phyloP scores from a whole-genome alignment of 2,888 invertebrate species.

The Nomada flava region DNA sequence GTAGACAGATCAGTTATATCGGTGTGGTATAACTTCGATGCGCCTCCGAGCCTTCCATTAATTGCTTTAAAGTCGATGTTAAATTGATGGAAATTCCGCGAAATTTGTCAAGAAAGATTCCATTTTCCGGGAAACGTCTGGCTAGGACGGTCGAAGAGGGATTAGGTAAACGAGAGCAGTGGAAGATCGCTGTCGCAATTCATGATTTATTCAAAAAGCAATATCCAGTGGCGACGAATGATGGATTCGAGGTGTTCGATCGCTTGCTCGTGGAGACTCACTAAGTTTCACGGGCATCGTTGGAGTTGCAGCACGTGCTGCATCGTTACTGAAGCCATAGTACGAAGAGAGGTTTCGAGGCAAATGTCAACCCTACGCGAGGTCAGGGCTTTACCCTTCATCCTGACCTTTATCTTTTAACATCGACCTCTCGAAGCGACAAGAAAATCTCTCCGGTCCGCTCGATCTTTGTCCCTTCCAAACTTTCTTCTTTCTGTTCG shows the following conservation, averaged over 20 bases:
- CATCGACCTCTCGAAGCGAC: not conserved
- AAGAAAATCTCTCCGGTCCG: not conserved
- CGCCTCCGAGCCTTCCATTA: not conserved
- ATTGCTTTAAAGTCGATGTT: conserved; percentile 8
- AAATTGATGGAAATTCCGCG: not conserved
- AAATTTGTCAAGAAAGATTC: not conserved
- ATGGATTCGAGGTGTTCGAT: conserved; percentile 27
- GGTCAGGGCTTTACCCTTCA: conserved; percentile 72
- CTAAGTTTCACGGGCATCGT: conserved; percentile 20
- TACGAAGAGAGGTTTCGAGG: conserved; percentile 78
- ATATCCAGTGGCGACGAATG: conserved; percentile 15
- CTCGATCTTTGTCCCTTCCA: not conserved
- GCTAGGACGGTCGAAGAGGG: not conserved
- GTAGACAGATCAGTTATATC: conserved; percentile 9
- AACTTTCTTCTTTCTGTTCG: not conserved
- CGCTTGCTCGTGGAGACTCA: too few species aligned
- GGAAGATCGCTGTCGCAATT: not conserved
- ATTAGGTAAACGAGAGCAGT: not conserved
- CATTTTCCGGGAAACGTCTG: not conserved
- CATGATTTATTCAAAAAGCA: conserved; percentile 41
- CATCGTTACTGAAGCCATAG: conserved; percentile 76
- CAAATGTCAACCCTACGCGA: conserved; percentile 76
- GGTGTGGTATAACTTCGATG: not conserved
- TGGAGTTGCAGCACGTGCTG: conserved; percentile 25
- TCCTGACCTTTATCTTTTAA: conserved; percentile 61